A percentile compares a stretch with the other conserved stretches of the same genome.
Conservation (phyloP, 2,888 invertebrate species). For the Ligdia adustata region DNA sequence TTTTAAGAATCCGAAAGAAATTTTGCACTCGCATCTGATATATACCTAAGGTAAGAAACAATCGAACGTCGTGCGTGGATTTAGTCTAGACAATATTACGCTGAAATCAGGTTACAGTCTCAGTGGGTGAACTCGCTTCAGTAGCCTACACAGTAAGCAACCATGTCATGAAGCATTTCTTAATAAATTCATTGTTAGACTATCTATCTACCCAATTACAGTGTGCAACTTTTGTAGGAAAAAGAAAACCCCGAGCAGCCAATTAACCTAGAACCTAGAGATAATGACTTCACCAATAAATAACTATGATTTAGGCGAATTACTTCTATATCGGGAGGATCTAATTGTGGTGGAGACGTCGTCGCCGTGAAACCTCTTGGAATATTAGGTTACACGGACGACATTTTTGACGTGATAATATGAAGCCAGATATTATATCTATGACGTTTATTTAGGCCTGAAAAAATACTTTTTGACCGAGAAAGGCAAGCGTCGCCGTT, state of each 20-base stretch:
- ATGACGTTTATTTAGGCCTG: too few species aligned
- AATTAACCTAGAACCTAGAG: slow-evolving; percentile 38
- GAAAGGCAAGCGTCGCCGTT: too few species aligned
- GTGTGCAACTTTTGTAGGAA: slow-evolving; percentile 3
- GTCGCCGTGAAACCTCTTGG: slow-evolving; percentile 10
- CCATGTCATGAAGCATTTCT: slow-evolving; percentile 3
- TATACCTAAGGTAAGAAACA: too few species aligned
- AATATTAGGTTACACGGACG: slow-evolving; percentile 18
- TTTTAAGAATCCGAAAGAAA: too few species aligned
- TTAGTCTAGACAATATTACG: slow-evolving; percentile 27
- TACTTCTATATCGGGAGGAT: slow-evolving; percentile 17
- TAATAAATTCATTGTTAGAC: neutral
- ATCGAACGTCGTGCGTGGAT: too few species aligned
- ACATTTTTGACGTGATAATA: slow-evolving; percentile 11
- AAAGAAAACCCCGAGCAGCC: slow-evolving; percentile 21
- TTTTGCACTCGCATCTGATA: too few species aligned
- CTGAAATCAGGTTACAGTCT: slow-evolving; percentile 30
- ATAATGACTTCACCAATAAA: slow-evolving; percentile 34
- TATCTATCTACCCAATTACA: neutral
- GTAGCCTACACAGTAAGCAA: neutral
- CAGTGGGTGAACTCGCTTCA: slow-evolving; percentile 23
- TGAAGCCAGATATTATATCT: neutral
- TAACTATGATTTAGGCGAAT: slow-evolving; percentile 21
- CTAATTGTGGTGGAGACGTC: slow-evolving; percentile 23
- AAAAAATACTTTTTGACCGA: too few species aligned